Conservation (phyloP, 2,888 invertebrate species). For the Vandiemenella viatica region DNA sequence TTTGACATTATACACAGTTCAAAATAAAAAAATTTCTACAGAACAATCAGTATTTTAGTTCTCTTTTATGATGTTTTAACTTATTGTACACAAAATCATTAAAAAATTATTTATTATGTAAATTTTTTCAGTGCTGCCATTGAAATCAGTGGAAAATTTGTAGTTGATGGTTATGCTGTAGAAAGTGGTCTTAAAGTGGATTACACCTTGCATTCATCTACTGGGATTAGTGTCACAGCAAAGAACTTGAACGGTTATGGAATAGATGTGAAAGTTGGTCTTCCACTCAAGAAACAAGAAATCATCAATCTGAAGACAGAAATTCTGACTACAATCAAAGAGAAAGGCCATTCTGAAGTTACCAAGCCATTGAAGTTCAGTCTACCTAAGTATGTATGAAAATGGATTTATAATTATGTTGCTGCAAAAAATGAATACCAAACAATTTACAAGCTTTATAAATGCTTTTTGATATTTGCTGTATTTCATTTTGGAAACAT, state of each 20-base stretch:
- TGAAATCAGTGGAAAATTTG: constrained; percentile 43
- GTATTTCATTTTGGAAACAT: too few relatives aligned
- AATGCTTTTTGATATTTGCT: too few relatives aligned
- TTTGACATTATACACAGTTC: too few relatives aligned
- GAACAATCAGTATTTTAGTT: too few relatives aligned
- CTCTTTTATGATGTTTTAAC: too few relatives aligned
- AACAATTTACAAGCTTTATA: too few relatives aligned
- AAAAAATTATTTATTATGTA: too few relatives aligned
- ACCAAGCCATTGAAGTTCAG: constrained; percentile 29
- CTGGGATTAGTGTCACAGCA: constrained; percentile 54
- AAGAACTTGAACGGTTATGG: constrained; percentile 46
- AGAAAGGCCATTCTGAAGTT: constrained; percentile 39
- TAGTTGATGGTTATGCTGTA: constrained; percentile 49
- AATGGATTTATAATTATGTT: too few relatives aligned
- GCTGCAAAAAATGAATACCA: too few relatives aligned
- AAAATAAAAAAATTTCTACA: too few relatives aligned
- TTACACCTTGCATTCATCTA: constrained; percentile 61
- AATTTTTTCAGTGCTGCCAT: constrained; percentile 42
- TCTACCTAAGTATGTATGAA: constrained; percentile 23
- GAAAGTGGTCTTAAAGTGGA: constrained; percentile 62
- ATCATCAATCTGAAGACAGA: constrained; percentile 31
- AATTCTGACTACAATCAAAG: constrained; percentile 46
- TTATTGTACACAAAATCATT: too few relatives aligned
- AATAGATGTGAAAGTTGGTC: constrained; percentile 57
- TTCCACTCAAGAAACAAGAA: constrained; percentile 71